A percentile compares a stretch with the other conserved stretches of the same genome.
Conservation (phyloP, 2,113 vertebrate species). For the Chascanopsetta lugubris region DNA sequence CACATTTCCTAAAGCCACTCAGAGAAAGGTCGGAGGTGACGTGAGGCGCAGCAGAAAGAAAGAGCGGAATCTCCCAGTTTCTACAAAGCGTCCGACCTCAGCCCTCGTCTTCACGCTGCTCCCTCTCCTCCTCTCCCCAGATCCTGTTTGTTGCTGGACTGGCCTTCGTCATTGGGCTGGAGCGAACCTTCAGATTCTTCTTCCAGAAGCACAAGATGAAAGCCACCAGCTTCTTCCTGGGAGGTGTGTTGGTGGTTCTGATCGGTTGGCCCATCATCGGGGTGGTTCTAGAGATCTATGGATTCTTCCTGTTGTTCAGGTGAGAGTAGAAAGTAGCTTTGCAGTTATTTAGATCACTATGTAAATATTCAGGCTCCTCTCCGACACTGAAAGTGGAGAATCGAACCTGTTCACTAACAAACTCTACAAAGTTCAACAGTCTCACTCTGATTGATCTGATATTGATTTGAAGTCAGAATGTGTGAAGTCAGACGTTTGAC, state of each 20-base stretch:
- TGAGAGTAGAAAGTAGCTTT: slow-evolving; percentile 53
- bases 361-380: no score
- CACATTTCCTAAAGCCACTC: no score
- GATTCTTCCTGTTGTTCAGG: slow-evolving; percentile 98
- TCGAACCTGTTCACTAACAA: no score
- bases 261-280: slow-evolving; percentile 96
- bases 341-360: no score
- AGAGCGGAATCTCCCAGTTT: background rate
- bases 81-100: background rate
- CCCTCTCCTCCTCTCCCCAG: slow-evolving; percentile 62
- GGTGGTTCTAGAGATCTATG: slow-evolving; percentile 95
- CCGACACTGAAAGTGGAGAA: no score
- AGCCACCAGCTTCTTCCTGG: slow-evolving; percentile 95
- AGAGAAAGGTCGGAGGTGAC: no score
- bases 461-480: no score
- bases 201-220: slow-evolving; percentile 99
- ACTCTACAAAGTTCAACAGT: no score
- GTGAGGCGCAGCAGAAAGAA: background rate
- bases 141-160: slow-evolving; percentile 97
- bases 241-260: slow-evolving; percentile 95
- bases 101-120: background rate
- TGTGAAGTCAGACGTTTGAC: no score
- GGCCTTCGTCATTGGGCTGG: slow-evolving; percentile 95
- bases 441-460: no score
- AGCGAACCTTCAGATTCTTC: slow-evolving; percentile 98